Base-by-base conservation (phyloP, 53 echinoderm and acorn worm species). In the Patiria pectinifera region DNA sequence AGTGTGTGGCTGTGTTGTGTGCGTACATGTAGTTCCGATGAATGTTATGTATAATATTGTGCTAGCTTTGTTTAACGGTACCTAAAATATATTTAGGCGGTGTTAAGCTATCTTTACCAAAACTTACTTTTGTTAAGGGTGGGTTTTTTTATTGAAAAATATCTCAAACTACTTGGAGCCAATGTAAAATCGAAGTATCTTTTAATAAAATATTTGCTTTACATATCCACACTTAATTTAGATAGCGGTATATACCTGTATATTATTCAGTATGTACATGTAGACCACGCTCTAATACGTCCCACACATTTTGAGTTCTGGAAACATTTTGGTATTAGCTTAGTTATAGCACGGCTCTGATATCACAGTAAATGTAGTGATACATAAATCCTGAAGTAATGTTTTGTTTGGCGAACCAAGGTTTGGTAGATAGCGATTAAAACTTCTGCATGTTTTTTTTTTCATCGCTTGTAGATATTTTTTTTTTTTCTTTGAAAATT, bases 81-180 rank as follows among this genome's bases (percentile, higher is more conserved):
- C 53, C 53, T 53, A 53, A 53, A 53, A 5, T 35, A 35, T 35
- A 35, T 6, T 53, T 53, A 53, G 53, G 53, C 53, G 8, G 53
- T 53, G 53, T 6, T 53, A 53, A 53, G 53, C 53, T 53, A 53
- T 53, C 5, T 53, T 53, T 53, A 53, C 1, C 74, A 22, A 0
- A 18, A 4, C 10, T 69, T 21, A 69, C 14, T 21, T 15, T 15
- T 69, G 2, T 11, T 69, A 1, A 11, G 69, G 69, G 69, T 21
- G 13, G 69, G 69, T 11, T 69, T 74, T 53, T 53, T 53, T 10
- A 63, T 78, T 61, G 13, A 49, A 76, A 23, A 47, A 87, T 93
- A 93, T 91, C 76, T 93, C 91, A 91, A 91, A 91, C 76, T 91
- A 91, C 94, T 93, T 93, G 94, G 94, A 93, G 94, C 94, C 35